A percentile compares a stretch with the other conserved stretches of the same genome.
phyloP scores from a whole-genome alignment of 2,113 vertebrate genomes.

The Hylia prasina region DNA sequence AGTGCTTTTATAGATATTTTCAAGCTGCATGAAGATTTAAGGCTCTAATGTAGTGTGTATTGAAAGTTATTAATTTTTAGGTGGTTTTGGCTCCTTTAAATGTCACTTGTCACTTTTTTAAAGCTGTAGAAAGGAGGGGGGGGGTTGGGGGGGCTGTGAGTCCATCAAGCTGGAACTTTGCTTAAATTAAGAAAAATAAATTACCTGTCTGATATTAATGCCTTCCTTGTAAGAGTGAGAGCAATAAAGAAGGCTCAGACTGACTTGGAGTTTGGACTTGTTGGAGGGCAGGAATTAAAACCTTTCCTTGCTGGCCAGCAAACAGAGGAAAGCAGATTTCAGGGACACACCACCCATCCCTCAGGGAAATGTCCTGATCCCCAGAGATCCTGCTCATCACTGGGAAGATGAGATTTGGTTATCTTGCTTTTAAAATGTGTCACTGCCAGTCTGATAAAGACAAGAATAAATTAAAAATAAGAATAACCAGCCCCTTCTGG shows the following conservation, averaged over 20 bases:
- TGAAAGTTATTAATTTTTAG: background rate
- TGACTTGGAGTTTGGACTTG: background rate
- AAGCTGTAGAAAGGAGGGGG: background rate
- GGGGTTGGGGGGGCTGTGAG: background rate
- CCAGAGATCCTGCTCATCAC: background rate
- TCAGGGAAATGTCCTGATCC: background rate
- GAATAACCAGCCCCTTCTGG: background rate
- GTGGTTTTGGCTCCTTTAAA: background rate
- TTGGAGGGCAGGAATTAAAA: background rate
- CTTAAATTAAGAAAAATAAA: background rate
- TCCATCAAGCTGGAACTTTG: background rate
- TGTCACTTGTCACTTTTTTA: background rate
- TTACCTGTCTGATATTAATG: background rate
- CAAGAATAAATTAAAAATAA: background rate
- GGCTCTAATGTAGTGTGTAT: background rate
- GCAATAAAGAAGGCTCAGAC: background rate
- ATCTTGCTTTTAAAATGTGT: background rate
- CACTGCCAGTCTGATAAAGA: background rate
- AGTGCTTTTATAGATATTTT: background rate
- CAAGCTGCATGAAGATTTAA: background rate
- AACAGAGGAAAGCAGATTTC: background rate
- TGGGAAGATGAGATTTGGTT: background rate
- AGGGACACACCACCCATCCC: background rate
- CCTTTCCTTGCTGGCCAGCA: background rate
- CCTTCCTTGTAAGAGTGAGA: background rate